Evolutionary conservation across 2,113 vertebrate genomes (phyloP).

Genomic region (Bufo bufo): DNA sequence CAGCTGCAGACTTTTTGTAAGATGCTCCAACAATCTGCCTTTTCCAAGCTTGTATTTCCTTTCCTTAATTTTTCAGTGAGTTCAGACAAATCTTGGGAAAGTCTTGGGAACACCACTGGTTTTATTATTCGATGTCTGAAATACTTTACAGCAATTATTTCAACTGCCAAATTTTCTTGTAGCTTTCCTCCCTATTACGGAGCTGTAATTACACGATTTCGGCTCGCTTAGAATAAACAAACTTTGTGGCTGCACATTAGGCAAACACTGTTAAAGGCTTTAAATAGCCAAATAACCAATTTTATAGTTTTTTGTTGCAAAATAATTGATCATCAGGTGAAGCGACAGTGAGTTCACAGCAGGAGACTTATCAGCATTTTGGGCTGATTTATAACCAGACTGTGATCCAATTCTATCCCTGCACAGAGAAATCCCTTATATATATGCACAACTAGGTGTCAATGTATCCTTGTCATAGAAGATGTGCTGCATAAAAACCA

Average conservation of each 20-base stretch:
- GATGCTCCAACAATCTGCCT: background rate
- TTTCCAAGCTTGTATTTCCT: background rate
- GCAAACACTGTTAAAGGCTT: slow-evolving; percentile 68
- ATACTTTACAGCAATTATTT: slow-evolving; percentile 54
- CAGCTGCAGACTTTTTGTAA: background rate
- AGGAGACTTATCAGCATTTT: slow-evolving; percentile 62
- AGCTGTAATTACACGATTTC: slow-evolving; percentile 58
- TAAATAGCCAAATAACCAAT: slow-evolving; percentile 66
- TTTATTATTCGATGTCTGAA: slow-evolving; percentile 50
- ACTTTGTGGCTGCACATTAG: slow-evolving; percentile 63
- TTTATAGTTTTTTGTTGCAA: slow-evolving; percentile 73
- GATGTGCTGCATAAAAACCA: no score
- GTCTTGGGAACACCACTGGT: slow-evolving; percentile 37
- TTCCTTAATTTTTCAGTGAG: slow-evolving; percentile 14
- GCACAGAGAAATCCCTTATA: background rate
- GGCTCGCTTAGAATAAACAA: slow-evolving; percentile 70
- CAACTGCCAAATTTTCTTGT: slow-evolving; percentile 39
- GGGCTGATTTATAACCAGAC: background rate
- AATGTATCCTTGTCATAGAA: no score
- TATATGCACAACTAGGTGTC: no score
- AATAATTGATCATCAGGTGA: slow-evolving; percentile 72
- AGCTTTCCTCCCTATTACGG: slow-evolving; percentile 47
- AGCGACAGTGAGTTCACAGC: slow-evolving; percentile 73
- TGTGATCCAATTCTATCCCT: background rate
- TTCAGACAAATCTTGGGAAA: slow-evolving; percentile 25